Percentiles rank a stretch among this genome's conserved stretches.
Evolutionary conservation across 2,797 vertebrate genomes (phyloP).

Genomic region (Pampus argenteus): DNA sequence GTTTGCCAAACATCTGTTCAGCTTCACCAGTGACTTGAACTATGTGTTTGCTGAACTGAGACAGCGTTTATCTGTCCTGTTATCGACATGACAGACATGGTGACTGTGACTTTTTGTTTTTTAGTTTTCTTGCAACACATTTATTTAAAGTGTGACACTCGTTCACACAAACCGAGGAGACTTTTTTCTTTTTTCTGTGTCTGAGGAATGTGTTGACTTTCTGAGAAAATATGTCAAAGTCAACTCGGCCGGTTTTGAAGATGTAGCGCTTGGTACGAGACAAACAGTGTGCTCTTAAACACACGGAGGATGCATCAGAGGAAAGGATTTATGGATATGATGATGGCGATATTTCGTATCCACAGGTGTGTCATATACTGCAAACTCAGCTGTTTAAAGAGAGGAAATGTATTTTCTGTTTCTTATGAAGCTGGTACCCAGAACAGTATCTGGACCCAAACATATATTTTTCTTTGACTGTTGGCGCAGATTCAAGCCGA

Average conservation of each 20-base stretch:
- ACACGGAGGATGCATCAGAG: not conserved
- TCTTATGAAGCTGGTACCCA: constrained; percentile 5
- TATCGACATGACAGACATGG: constrained; percentile 24
- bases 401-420: not conserved
- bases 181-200: constrained; percentile 10
- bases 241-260: constrained; percentile 11
- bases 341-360: constrained; percentile 9
- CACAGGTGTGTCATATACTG: constrained; percentile 4
- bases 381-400: constrained; percentile 21
- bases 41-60: constrained; percentile 51
- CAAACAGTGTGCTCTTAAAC: constrained; percentile 8
- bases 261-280: constrained; percentile 9
- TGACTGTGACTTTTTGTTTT: constrained; percentile 9
- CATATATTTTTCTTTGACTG: constrained; percentile 32
- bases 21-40: constrained; percentile 61
- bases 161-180: not conserved
- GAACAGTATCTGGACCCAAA: constrained; percentile 28
- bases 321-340: not conserved
- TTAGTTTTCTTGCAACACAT: not conserved
- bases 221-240: constrained; percentile 14
- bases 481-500: constrained; percentile 22
- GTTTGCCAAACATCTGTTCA: constrained; percentile 78
- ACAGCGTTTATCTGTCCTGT: constrained; percentile 34
- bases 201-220: constrained; percentile 4
- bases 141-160: not conserved